Base-by-base conservation (phyloP, 2,797 vertebrate species). In the Sebastolobus alascanus region DNA sequence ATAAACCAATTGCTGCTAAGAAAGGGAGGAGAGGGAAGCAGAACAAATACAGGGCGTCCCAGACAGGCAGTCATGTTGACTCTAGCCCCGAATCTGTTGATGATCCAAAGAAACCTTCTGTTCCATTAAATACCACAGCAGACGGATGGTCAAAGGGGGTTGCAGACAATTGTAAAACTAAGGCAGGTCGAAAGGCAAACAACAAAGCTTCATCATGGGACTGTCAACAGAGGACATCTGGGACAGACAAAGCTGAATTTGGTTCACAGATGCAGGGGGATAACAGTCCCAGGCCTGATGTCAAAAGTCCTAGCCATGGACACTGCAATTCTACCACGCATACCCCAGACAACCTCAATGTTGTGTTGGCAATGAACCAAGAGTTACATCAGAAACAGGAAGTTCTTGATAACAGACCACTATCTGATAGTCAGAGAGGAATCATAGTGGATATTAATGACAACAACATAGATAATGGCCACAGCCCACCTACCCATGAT, bases 381-480 rank as follows among this genome's bases (percentile, higher is more conserved):
- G 80, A 92, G 25, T 55, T 84, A 59, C 52, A 84, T 46, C 69
- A 90, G 74, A 65, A 81, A 50, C 80, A 88, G 82, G 89, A 93
- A 79, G 79, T 87, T 67, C 92, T 94, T 82, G 88, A 93, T 81
- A 90, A 93, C 82, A 92, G 92, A 84, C 90, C 91, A 14, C 76
- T 89, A 40, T 56, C 73, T 58, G 75, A 65, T 56, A 75, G 65
- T 64, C 86, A 84, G 64, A 88, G 80, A 72, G 85, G 79, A 89
- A 75, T 87, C 77, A 88, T 76, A 66, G 89, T 94, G 79, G 95
- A 96, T 78, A 91, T 95, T 50, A 95, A 95, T 80, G 95, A 95
- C 76, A 95, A 95, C 81, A 92, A 94, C 64, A 77, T 95, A 65
- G 75, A 82, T 33, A 74, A 61, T 35, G 75, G 14, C 56, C 83